Conservation (phyloP, 2,113 vertebrate species). For the Petromus typicus region DNA sequence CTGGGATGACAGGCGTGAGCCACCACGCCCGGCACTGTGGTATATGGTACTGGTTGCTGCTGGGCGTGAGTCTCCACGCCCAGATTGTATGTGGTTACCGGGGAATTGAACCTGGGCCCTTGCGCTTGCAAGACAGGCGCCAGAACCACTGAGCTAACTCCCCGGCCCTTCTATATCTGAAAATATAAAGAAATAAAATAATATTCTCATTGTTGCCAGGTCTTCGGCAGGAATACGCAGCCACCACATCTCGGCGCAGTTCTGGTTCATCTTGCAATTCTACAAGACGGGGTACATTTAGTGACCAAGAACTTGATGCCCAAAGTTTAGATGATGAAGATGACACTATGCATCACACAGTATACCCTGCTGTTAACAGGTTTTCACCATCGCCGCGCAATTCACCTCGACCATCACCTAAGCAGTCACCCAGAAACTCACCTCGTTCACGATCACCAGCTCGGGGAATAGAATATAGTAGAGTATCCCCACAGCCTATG, state of each 20-base stretch:
- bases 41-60: no score
- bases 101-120: no score
- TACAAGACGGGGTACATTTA: conserved; percentile 94
- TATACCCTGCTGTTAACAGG: conserved; percentile 92
- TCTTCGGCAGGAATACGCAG: conserved; percentile 97
- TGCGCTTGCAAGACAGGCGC: no score
- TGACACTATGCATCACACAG: conserved; percentile 92
- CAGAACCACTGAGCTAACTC: no score
- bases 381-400: conserved; percentile 97
- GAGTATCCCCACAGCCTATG: conserved; percentile 95
- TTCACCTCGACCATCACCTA: conserved; percentile 95
- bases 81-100: no score
- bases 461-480: conserved; percentile 94
- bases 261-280: conserved; percentile 99
- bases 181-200: conserved; percentile 66
- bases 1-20: no score
- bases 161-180: conserved; percentile 53
- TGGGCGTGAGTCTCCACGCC: no score
- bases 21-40: no score
- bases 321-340: conserved; percentile 99
- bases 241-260: conserved; percentile 95
- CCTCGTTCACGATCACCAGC: conserved; percentile 97
- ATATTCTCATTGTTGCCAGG: conserved; percentile 86
- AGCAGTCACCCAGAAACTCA: conserved; percentile 93
- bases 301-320: conserved; percentile 97